These are phyloP conservation scores for Zaprionus taronus DNA, from an alignment of 1,140 invertebrate genomes.

Conservation along the genomic window DNA sequence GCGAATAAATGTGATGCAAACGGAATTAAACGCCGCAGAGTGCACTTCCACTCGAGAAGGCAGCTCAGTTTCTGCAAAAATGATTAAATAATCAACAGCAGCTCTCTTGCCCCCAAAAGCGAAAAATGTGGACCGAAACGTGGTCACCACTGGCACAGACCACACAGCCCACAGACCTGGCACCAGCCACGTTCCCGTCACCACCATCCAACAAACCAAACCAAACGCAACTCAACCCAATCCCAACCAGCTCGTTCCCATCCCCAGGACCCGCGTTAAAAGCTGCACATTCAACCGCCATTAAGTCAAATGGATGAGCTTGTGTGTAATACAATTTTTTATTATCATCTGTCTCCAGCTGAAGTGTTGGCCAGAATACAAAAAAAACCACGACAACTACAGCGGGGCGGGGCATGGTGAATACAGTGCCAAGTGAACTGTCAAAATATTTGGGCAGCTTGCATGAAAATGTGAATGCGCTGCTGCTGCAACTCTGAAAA, in stretches of 20 bases:
- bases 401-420: constrained; percentile 19
- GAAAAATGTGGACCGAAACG: constrained; percentile 35
- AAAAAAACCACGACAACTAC: constrained; percentile 26
- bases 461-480: constrained; percentile 18
- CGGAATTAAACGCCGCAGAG: constrained; percentile 70
- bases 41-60: constrained; percentile 77
- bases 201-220: too few species aligned
- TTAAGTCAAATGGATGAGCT: constrained; percentile 82
- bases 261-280: constrained; percentile 65
- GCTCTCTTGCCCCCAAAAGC: constrained; percentile 38
- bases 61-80: constrained; percentile 53
- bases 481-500: constrained; percentile 15
- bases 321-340: constrained; percentile 80
- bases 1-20: constrained; percentile 61
- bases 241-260: neutral
- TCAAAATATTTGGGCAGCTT: constrained; percentile 39
- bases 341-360: constrained; percentile 77
- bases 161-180: constrained; percentile 19
- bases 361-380: constrained; percentile 58
- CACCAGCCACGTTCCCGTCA: neutral
- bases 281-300: constrained; percentile 79
- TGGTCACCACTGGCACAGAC: constrained; percentile 35
- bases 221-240: too few species aligned
- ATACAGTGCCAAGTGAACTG: constrained; percentile 51
- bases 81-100: constrained; percentile 82